Evolutionary conservation across 2,888 invertebrate genomes (phyloP), one percentile per base, ranked within the genome.

Genomic region (Drosophila dives): DNA sequence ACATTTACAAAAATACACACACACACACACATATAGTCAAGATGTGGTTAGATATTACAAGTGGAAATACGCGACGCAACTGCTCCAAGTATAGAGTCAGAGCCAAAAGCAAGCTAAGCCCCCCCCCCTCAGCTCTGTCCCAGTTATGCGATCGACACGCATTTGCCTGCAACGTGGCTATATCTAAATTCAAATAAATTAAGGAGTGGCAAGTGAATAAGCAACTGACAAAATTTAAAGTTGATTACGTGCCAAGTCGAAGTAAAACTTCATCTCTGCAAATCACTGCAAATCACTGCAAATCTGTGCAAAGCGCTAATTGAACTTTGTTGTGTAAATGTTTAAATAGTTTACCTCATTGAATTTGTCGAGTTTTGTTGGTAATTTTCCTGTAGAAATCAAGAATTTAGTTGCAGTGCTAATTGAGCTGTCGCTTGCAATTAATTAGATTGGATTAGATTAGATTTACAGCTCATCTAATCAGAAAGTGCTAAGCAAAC

Each of bases 31-130:
- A 23, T n/a, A 68, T 69, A 66, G 77, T 63, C 56, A 80, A 78
- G 72, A 75, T 80, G 74, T 71, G 73, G 67, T 75, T 68, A 70
- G 59, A 80, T 67, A 74, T 55, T 75, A 72, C 74, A 79, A 76
- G 73, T 68, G 65, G 81, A 68, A 60, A 56, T 77, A 65, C 72
- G 78, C 68, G 63, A 54, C 53, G 54, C 55, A 72, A 63, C 51
- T 75, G 68, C 68, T 48, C 56, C 49, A 61, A 54, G 60, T 69
- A 42, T 26, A n/a, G 36, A 26, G 56, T 36, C 20, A 29, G 26
- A 20, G 15, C 3, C 26, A 17, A 17, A 34, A 11, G 23, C 50
- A 20, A 29, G 29, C 5, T 5, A 29, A 32, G 15, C 12, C 5
- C 23, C 33, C 68, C 36, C 15, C 34, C 8, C 33, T 29, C 20